phyloP scores from a whole-genome alignment of 2,888 invertebrate genomes.

The Acrobasis suavella region DNA sequence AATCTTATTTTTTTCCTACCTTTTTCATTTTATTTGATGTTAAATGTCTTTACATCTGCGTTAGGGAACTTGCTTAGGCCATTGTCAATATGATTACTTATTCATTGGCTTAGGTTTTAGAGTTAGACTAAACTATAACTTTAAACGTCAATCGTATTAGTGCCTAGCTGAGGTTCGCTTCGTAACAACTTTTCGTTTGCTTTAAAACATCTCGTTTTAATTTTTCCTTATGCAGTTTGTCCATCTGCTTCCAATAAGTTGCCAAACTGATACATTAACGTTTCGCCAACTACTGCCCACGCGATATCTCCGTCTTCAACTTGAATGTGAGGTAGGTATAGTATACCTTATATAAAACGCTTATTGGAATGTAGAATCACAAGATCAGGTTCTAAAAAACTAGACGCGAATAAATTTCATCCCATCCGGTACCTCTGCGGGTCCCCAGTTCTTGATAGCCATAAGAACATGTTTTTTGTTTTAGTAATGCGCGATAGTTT shows the following conservation, averaged over 20 bases:
- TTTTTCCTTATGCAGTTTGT: slow-evolving; percentile 2
- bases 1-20: no score
- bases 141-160: no score
- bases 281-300: slow-evolving; percentile 28
- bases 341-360: slow-evolving; percentile 55
- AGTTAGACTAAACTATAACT: no score
- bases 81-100: no score
- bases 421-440: slow-evolving; percentile 79
- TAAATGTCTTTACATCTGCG: no score
- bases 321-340: slow-evolving; percentile 26
- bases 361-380: slow-evolving; percentile 70
- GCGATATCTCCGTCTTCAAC: slow-evolving; percentile 26
- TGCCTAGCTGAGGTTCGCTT: no score
- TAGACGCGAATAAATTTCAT: slow-evolving; percentile 79
- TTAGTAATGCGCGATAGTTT: slow-evolving; percentile 79
- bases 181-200: no score
- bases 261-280: slow-evolving; percentile 4
- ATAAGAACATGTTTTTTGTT: slow-evolving; percentile 79
- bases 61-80: no score
- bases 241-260: slow-evolving; percentile 22
- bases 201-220: not conserved
- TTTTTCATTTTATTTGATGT: no score
- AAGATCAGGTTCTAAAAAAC: slow-evolving; percentile 66
- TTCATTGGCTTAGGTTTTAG: no score
- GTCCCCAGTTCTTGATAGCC: slow-evolving; percentile 75